Evolutionary conservation across 2,113 vertebrate species (phyloP), one percentile per base, ranked within the genome.

Genomic region (Morone saxatilis): DNA sequence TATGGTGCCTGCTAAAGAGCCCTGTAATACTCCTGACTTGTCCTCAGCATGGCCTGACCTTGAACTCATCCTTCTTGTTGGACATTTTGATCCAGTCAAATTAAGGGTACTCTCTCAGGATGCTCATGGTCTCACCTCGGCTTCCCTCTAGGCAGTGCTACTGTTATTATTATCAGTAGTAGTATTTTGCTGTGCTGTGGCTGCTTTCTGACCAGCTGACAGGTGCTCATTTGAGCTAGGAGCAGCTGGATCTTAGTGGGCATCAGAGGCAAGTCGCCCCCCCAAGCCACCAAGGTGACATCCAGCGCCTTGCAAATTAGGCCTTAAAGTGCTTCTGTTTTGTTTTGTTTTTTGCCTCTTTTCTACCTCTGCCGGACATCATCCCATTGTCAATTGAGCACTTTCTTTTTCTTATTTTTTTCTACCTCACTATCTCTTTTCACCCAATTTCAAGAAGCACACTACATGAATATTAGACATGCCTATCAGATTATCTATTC

Each of bases 171-270:
- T 70, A 81, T 65, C 78, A 80, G 17, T 72, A 16, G 66, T 22
- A 47, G 57, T 62, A 36, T 53, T 80, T 69, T 69, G 73, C 61
- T 76, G 71, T 38, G 56, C 65, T 13, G n/a, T 66, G 67, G 62
- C 67, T 71, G 53, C 79, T 81, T 53, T 74, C 59, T 5, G 65
- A 87, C 83, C 86, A 81, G 83, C 86, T 80, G 88, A 87, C 88
- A 91, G 88, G 88, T 91, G 84, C 77, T 92, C 72, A 82, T 92
- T 91, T 88, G 80, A 72, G 62, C 51, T 9, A n/a, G 48, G 57
- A 85, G 69, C 84, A 86, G 86, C 81, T 86, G 86, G 85, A 86
- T 83, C 47, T 71, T 89, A 92, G 92, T 91, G 84, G 84, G 72
- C 85, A 81, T 86, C 88, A 59, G 59, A 72, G 77, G 78, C 77